Percentiles rank a stretch among this genome's conserved stretches.
Evolutionary conservation across 2,888 invertebrate species (phyloP).

Genomic region (Hydrotaea diabolus): DNA sequence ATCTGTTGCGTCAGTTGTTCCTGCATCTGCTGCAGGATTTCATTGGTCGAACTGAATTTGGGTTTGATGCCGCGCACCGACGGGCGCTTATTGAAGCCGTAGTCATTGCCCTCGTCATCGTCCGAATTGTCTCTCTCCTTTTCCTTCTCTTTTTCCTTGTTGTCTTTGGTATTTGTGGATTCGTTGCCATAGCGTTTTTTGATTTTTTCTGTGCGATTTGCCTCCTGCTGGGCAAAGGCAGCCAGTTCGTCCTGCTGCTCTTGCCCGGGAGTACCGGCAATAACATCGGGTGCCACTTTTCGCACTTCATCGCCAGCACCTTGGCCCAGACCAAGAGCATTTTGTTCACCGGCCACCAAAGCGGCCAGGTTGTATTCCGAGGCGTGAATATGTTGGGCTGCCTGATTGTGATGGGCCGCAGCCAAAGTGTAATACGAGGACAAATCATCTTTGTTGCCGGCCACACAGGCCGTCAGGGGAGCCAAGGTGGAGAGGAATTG

Average conservation of each 20-base stretch:
- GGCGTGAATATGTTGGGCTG: slow-evolving; percentile 82
- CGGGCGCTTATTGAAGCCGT: slow-evolving; percentile 93
- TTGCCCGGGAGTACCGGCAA: slow-evolving; percentile 84
- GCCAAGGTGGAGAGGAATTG: slow-evolving; percentile 91
- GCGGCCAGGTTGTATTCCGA: slow-evolving; percentile 86
- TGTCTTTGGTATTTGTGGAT: slow-evolving; percentile 71
- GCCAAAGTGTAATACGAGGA: slow-evolving; percentile 84
- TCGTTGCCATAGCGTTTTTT: slow-evolving; percentile 87
- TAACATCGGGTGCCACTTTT: slow-evolving; percentile 88
- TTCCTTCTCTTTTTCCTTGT: slow-evolving; percentile 33
- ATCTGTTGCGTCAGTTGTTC: slow-evolving; percentile 83
- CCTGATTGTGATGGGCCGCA: slow-evolving; percentile 81
- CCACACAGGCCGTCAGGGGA: slow-evolving; percentile 89
- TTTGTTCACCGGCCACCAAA: slow-evolving; percentile 76
- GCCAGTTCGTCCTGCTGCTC: slow-evolving; percentile 89
- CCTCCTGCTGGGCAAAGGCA: slow-evolving; percentile 92
- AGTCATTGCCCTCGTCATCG: slow-evolving; percentile 92
- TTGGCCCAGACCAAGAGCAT: slow-evolving; percentile 54
- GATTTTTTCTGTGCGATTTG: slow-evolving; percentile 90
- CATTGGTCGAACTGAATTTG: slow-evolving; percentile 90
- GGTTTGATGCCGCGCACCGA: slow-evolving; percentile 94
- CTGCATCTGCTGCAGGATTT: slow-evolving; percentile 91
- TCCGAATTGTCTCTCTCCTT: slow-evolving; percentile 77
- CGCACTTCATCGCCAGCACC: slow-evolving; percentile 81
- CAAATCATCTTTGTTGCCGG: slow-evolving; percentile 83